Base-by-base conservation (phyloP, 2,888 invertebrate genomes). In the Clitarchus hookeri region DNA sequence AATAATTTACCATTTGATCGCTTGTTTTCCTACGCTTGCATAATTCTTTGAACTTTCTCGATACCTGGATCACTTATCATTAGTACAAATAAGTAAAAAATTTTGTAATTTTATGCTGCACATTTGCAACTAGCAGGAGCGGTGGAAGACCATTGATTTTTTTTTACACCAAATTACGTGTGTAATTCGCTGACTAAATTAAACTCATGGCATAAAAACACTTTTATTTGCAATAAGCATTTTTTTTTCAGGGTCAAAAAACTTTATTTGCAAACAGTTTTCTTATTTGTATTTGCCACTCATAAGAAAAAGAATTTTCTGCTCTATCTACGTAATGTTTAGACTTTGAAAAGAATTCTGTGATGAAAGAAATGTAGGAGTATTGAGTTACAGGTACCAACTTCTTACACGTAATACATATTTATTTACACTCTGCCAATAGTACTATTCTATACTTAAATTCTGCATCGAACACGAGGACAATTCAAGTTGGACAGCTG, bases 141-240 rank as follows among this genome's bases (percentile, higher is more conserved):
- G 88, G 86, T 88, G 88, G 88, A 88, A 88, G 88, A 88, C 88
- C 87, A 86, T 87, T 88, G 88, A 88, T 88, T 88, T 85, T 88
- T 85, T 36, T 85, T 44, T 36, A 84, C 85, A 83, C 78, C 86
- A 86, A 85, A 85, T 86, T 82, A 87, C 54, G 77, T 80, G 77
- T 65, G 65, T 65, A 65, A 65, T 65, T 23, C n/a, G 65, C 65
- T 65, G 65, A 65, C 23, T 65, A n/a, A 65, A 65, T 65, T n/a
- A 65, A 65, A 65, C 8, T n/a, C 65, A 65, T 65, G 65, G 19
- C 65, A 65, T n/a, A 65, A 65, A 65, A n/a, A n/a, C 8, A 19
- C 16, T 65, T 9, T 23, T 65, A n/a, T 65, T 65, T 65, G 65
- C 65, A 65, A n/a, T 19, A 8, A 8, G 19, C 19, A 9, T 65